Conservation (phyloP, 2,888 invertebrate species). For the Rhagophthalmus giganteus region DNA sequence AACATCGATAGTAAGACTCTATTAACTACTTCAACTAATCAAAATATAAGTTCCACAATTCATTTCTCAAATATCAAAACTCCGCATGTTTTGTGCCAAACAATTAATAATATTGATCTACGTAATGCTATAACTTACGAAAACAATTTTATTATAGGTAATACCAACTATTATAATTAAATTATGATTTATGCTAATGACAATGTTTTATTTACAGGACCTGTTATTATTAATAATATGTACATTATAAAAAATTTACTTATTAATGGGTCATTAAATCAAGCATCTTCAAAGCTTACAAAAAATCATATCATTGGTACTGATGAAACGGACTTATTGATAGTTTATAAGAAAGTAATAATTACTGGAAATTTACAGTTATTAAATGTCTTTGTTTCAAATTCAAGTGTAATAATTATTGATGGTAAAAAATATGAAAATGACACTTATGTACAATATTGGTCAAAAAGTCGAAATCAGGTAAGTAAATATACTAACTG, state of each 20-base stretch:
- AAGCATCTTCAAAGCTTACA: slow-evolving; percentile 5
- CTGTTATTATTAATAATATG: slow-evolving; percentile 42
- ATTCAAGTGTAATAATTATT: slow-evolving; percentile 38
- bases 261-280: not conserved
- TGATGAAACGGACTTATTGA: slow-evolving; percentile 45
- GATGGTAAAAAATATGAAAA: slow-evolving; percentile 38
- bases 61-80: slow-evolving; percentile 39
- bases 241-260: slow-evolving; percentile 27
- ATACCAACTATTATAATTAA: not conserved
- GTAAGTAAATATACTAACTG: slow-evolving; percentile 33
- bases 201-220: slow-evolving; percentile 35
- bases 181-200: not conserved
- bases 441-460: slow-evolving; percentile 41
- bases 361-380: slow-evolving; percentile 47
- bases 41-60: slow-evolving; percentile 43
- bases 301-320: slow-evolving; percentile 42
- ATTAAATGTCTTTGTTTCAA: slow-evolving; percentile 38
- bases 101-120: slow-evolving; percentile 43
- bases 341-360: slow-evolving; percentile 47
- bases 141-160: slow-evolving; percentile 36
- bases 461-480: slow-evolving; percentile 49
- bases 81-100: slow-evolving; percentile 35
- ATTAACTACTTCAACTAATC: slow-evolving; percentile 47
- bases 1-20: slow-evolving; percentile 35
- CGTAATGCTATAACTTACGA: slow-evolving; percentile 35